phyloP scores from a whole-genome alignment of 2,113 vertebrate genomes.

The Gulo gulo region DNA sequence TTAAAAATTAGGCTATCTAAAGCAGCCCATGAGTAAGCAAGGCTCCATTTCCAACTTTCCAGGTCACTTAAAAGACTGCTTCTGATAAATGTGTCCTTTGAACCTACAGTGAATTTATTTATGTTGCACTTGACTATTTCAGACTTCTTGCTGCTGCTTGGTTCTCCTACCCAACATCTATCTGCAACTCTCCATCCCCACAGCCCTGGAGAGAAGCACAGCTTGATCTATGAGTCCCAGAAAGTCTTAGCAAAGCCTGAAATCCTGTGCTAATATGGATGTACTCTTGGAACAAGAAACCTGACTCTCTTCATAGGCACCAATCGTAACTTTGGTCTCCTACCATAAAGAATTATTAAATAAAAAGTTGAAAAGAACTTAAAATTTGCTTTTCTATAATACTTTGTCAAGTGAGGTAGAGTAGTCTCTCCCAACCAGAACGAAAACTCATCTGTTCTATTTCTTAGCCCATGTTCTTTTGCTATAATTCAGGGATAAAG shows the following conservation, averaged over 20 bases:
- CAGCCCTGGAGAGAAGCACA: not conserved
- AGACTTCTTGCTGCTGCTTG: not conserved
- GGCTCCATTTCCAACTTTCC: not conserved
- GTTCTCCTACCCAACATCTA: not conserved
- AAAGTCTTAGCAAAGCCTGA: not conserved
- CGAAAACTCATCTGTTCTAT: not conserved
- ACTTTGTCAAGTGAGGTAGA: not conserved
- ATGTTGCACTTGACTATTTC: not conserved
- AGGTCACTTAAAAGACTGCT: not conserved
- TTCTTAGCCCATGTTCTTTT: not conserved
- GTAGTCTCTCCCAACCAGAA: not conserved
- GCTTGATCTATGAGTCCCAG: not conserved
- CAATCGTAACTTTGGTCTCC: not conserved
- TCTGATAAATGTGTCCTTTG: conserved; percentile 7
- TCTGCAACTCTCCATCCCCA: not conserved
- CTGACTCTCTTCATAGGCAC: not conserved
- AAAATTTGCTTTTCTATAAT: not conserved
- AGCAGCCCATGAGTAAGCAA: not conserved
- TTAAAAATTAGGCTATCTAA: not conserved
- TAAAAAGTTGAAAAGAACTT: not conserved
- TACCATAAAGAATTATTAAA: not conserved
- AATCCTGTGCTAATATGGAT: not conserved
- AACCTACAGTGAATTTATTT: not conserved
- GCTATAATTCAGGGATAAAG: not conserved
- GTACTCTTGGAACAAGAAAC: not conserved